Base-by-base conservation (phyloP, 2,797 vertebrate genomes). In the Etheostoma perlongum region DNA sequence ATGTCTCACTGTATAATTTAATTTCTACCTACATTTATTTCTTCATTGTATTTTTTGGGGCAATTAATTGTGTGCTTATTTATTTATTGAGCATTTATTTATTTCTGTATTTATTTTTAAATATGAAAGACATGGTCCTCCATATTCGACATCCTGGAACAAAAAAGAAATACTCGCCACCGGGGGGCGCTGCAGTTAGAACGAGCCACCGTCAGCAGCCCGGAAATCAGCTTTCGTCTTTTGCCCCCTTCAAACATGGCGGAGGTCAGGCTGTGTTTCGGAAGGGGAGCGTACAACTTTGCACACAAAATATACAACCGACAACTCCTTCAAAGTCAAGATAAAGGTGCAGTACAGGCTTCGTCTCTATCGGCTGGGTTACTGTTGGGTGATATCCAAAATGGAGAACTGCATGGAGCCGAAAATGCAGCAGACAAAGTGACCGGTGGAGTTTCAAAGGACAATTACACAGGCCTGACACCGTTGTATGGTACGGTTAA, bases 171-270 rank as follows among this genome's bases (percentile, higher is more conserved):
- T 0, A 1, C 13, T 13, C 18, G 2, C 76, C 88, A 9, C 61
- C n/a, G 11, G 72, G 72, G 16, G 76, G 78, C 84, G 75, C 82
- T 83, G 78, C 18, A n/a, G 27, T 0, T 0, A 1, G 2, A 15
- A n/a, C 1, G 0, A 40, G 3, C 12, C 2, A 0, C 14, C 1
- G 2, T 2, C 9, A 3, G 18, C 13, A 3, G 48, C 21, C 0
- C 67, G 78, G 80, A 85, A 52, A 0, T 18, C 1, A 0, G 0
- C 5, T 1, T 4, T 16, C 54, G 49, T 46, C 40, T 21, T 30
- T n/a, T 13, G 11, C 48, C 58, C 23, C 13, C 1, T 4, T 16
- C 54, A 42, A 83, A 86, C 27, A 95, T 95, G 95, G 92, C 91
- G 90, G 93, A 90, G 87, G 86, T 90, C 79, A 85, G 81, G 0